Conservation (phyloP, 1,140 invertebrate species). For the Sycophaga agraensis region DNA sequence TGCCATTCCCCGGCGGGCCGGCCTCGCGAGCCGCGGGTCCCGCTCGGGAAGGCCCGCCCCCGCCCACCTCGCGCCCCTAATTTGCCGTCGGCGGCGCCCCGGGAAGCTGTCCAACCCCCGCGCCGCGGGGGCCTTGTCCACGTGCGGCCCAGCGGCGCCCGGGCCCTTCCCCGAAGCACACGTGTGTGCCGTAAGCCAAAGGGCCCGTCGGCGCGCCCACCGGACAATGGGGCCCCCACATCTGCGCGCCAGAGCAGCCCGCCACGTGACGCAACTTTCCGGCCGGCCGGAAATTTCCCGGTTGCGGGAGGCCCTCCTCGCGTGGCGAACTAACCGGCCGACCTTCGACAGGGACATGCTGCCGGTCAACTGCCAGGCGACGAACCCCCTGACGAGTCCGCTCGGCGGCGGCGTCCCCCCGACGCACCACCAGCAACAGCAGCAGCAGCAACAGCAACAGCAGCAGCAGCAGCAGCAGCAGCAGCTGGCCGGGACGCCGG, state of each 20-base stretch:
- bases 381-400: slow-evolving; percentile 13
- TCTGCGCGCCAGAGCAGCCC: slow-evolving; percentile 5
- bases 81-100: no score
- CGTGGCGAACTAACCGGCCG: background rate
- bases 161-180: slow-evolving; percentile 10
- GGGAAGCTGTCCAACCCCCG: no score
- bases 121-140: no score
- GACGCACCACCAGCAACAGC: slow-evolving; percentile 26
- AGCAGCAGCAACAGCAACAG: slow-evolving; percentile 19
- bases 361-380: slow-evolving; percentile 40
- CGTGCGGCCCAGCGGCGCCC: no score
- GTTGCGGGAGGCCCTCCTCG: background rate
- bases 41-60: no score
- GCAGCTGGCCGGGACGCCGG: slow-evolving; percentile 15
- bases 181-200: background rate
- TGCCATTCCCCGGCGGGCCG: no score
- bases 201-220: background rate
- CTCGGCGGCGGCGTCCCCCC: background rate
- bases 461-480: slow-evolving; percentile 16
- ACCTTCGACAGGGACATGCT: slow-evolving; percentile 40
- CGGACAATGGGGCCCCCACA: background rate
- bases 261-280: background rate
- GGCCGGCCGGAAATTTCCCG: background rate
- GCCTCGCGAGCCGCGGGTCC: no score
- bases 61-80: no score